phyloP scores from a whole-genome alignment of 2,113 vertebrate species.

The Alces alces region DNA sequence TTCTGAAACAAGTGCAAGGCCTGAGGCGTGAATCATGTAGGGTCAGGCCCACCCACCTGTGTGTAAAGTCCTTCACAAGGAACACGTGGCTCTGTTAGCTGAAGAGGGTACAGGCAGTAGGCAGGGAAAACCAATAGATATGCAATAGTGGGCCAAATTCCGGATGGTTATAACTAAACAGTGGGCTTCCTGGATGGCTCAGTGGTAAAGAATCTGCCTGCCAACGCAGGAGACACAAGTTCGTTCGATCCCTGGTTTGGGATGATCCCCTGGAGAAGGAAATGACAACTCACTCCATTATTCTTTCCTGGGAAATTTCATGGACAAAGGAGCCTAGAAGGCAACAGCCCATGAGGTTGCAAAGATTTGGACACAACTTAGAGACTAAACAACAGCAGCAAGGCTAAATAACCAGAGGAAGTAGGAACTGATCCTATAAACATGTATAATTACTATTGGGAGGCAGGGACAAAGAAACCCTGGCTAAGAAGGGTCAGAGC shows the following conservation, averaged over 20 bases:
- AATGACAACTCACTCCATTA: background rate
- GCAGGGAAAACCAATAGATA: background rate
- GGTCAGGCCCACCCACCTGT: background rate
- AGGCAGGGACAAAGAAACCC: background rate
- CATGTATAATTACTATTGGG: too few species aligned
- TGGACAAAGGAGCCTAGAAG: background rate
- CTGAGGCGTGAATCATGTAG: background rate
- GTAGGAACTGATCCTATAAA: background rate
- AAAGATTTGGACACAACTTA: background rate
- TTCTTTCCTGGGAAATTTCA: background rate
- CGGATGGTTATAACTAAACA: background rate
- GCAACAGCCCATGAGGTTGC: background rate
- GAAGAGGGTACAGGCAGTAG: background rate
- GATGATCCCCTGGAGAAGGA: background rate
- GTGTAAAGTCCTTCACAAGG: background rate
- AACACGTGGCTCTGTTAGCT: background rate
- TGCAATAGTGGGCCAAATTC: background rate
- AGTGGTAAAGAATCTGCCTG: background rate
- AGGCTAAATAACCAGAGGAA: background rate
- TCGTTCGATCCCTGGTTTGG: accelerated
- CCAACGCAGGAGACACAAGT: background rate
- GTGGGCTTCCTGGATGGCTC: background rate
- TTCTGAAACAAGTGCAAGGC: background rate
- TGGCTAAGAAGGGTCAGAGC: background rate
- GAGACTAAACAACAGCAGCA: background rate